Evolutionary conservation across 2,113 vertebrate species (phyloP).

Genomic region (Asarcornis scutulata): DNA sequence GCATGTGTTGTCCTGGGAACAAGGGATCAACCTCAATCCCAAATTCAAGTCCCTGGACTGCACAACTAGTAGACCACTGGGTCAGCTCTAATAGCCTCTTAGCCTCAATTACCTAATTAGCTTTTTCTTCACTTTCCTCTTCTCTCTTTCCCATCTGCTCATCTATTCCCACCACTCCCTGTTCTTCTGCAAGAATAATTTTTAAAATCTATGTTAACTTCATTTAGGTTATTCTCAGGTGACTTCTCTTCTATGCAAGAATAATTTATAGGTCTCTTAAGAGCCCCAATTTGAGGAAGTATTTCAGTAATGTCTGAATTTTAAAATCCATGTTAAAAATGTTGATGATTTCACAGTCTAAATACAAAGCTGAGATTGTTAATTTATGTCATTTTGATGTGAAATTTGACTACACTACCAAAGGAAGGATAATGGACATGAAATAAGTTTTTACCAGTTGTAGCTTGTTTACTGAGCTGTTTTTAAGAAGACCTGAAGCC

Average conservation of each 20-base stretch:
- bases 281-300: slow-evolving; percentile 28
- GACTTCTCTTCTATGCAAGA: slow-evolving; percentile 59
- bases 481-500: background rate
- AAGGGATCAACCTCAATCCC: slow-evolving; percentile 31
- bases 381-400: background rate
- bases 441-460: background rate
- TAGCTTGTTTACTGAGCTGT: background rate
- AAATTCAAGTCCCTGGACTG: slow-evolving; percentile 43
- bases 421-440: background rate
- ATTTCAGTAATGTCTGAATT: slow-evolving; percentile 52
- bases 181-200: slow-evolving; percentile 71
- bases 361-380: background rate
- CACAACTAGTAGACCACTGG: slow-evolving; percentile 51
- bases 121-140: slow-evolving; percentile 56
- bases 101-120: slow-evolving; percentile 74
- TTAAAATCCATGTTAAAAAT: slow-evolving; percentile 38
- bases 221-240: slow-evolving; percentile 70
- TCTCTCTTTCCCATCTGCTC: slow-evolving; percentile 72
- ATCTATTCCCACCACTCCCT: slow-evolving; percentile 70
- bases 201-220: slow-evolving; percentile 73
- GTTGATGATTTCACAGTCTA: slow-evolving; percentile 18
- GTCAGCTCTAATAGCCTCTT: slow-evolving; percentile 72
- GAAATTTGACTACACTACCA: background rate
- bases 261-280: slow-evolving; percentile 70
- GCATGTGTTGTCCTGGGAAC: background rate